These are phyloP conservation scores for Stichopus chloronotus DNA, from an alignment of 35 echinoderm and acorn worm genomes.

Conservation along the genomic window DNA sequence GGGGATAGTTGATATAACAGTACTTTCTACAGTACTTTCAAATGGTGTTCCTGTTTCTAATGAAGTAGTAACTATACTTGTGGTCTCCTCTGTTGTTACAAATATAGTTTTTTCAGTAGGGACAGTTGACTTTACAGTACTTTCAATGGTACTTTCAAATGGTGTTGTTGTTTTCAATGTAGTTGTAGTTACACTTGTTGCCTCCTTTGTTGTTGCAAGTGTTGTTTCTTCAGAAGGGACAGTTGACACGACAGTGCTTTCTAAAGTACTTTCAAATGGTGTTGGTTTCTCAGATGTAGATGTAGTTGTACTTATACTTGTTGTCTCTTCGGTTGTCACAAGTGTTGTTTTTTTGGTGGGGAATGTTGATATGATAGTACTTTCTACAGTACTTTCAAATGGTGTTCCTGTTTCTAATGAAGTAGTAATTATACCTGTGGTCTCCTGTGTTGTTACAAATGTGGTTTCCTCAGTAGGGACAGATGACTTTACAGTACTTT, in stretches of 20 bases:
- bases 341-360: background rate
- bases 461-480: background rate
- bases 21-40: background rate
- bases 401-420: too few species aligned
- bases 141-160: background rate
- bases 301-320: conserved; percentile 3
- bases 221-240: too few species aligned
- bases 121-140: background rate
- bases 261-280: too few species aligned
- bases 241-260: too few species aligned
- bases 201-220: background rate
- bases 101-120: background rate
- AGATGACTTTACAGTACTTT: too few species aligned
- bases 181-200: background rate
- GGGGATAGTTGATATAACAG: too few species aligned
- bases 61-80: too few species aligned
- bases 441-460: background rate
- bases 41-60: too few species aligned
- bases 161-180: background rate
- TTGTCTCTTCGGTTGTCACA: conserved; percentile 10
- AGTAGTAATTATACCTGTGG: too few species aligned
- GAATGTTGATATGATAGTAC: background rate
- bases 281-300: background rate
- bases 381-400: too few species aligned
- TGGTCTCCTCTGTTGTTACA: too few species aligned